Evolutionary conservation across 2,888 invertebrate species (phyloP).

Genomic region (Tortrix viridana): DNA sequence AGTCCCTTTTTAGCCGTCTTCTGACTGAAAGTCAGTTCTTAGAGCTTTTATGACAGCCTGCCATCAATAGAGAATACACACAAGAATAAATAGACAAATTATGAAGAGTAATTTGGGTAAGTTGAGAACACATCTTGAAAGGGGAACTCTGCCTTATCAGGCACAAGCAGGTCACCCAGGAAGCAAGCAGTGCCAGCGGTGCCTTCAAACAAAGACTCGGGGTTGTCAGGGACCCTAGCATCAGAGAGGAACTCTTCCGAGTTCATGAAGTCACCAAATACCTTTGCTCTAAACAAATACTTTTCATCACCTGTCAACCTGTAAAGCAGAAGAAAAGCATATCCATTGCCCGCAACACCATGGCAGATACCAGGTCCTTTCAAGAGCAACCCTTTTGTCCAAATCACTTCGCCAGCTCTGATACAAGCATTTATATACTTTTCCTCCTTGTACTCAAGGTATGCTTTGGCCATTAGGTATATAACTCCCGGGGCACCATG

Average conservation of each 20-base stretch:
- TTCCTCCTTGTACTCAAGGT: conserved; percentile 88
- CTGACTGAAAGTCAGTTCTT: no score
- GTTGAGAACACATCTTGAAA: conserved; percentile 89
- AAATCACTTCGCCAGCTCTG: conserved; percentile 89
- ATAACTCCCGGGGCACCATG: conserved; percentile 94
- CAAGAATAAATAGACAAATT: background rate
- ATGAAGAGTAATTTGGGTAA: conserved; percentile 40
- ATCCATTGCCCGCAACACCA: conserved; percentile 93
- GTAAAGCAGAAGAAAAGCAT: conserved; percentile 90
- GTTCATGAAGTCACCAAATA: conserved; percentile 90
- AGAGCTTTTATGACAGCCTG: no score
- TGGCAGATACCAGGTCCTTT: conserved; percentile 97
- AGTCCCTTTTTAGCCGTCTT: no score
- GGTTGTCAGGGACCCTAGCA: conserved; percentile 91
- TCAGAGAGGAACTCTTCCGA: conserved; percentile 86
- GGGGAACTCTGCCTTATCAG: conserved; percentile 91
- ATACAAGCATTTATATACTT: conserved; percentile 88
- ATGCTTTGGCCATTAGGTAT: conserved; percentile 93
- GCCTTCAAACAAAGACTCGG: conserved; percentile 94
- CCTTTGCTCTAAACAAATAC: conserved; percentile 89
- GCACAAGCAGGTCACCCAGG: conserved; percentile 89
- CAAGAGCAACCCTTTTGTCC: conserved; percentile 91
- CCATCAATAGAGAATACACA: no score
- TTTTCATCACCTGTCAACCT: conserved; percentile 88
- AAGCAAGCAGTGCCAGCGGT: conserved; percentile 94